Conservation (phyloP, 2,113 vertebrate genomes). For the Sapajus apella region DNA sequence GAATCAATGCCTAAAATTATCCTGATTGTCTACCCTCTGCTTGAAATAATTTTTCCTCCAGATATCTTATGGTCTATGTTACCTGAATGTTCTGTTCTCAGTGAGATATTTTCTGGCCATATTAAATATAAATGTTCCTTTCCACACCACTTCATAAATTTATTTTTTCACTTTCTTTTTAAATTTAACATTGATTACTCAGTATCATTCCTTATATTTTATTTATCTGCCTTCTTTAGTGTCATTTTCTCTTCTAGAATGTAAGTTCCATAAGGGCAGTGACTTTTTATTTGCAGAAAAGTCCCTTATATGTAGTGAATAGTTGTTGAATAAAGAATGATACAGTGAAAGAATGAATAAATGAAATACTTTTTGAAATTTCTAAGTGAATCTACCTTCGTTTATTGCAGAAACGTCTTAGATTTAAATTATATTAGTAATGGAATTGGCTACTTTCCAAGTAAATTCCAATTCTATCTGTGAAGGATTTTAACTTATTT, state of each 20-base stretch:
- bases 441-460: background rate
- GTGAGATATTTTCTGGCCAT: background rate
- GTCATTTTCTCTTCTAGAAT: background rate
- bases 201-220: background rate
- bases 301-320: background rate
- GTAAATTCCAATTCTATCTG: background rate
- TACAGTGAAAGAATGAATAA: background rate
- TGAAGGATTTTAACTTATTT: background rate
- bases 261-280: background rate
- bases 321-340: background rate
- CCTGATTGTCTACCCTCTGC: background rate
- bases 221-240: background rate
- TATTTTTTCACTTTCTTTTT: background rate
- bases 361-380: constrained; percentile 3
- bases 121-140: background rate
- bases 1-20: background rate
- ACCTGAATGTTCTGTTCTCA: background rate
- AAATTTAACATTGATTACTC: background rate
- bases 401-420: background rate
- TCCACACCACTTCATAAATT: fast-evolving
- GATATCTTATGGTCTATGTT: background rate
- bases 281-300: background rate
- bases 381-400: background rate
- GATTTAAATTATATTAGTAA: background rate
- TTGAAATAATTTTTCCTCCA: background rate